Conservation (phyloP, 2,113 vertebrate species). For the Psephotus haematonotus region DNA sequence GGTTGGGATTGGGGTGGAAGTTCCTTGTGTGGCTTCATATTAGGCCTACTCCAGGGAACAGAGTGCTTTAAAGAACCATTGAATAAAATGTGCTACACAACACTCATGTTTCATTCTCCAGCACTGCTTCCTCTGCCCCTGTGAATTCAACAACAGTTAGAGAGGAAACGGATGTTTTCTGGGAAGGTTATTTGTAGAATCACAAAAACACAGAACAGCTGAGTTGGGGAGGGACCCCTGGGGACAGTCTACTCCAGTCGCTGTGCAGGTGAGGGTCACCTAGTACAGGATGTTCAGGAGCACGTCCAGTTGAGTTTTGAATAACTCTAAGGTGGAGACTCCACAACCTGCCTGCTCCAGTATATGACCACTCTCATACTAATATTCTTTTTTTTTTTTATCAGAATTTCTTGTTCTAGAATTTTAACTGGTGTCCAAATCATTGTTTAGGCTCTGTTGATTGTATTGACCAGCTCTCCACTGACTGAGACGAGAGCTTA, state of each 20-base stretch:
- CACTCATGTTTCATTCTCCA: neutral
- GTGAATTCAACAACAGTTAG: neutral
- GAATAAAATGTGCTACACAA: neutral
- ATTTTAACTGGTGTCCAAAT: neutral
- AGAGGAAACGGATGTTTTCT: neutral
- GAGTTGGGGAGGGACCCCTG: neutral
- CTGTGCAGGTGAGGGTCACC: neutral
- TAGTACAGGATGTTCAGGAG: neutral
- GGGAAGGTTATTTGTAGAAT: neutral
- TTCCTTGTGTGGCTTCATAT: neutral
- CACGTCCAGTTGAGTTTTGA: neutral
- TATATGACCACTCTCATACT: neutral
- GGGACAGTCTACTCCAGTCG: neutral
- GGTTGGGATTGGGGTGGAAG: neutral
- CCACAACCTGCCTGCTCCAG: neutral
- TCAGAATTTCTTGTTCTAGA: neutral
- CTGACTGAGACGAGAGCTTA: neutral
- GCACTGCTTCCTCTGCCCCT: neutral
- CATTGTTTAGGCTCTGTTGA: neutral
- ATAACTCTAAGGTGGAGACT: neutral
- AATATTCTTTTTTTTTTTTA: neutral
- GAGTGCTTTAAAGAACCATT: neutral
- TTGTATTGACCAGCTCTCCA: neutral
- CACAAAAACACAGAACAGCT: neutral
- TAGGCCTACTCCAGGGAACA: neutral